Evolutionary conservation across 2,888 invertebrate genomes (phyloP).

Genomic region (Drosophila mayaguana): DNA sequence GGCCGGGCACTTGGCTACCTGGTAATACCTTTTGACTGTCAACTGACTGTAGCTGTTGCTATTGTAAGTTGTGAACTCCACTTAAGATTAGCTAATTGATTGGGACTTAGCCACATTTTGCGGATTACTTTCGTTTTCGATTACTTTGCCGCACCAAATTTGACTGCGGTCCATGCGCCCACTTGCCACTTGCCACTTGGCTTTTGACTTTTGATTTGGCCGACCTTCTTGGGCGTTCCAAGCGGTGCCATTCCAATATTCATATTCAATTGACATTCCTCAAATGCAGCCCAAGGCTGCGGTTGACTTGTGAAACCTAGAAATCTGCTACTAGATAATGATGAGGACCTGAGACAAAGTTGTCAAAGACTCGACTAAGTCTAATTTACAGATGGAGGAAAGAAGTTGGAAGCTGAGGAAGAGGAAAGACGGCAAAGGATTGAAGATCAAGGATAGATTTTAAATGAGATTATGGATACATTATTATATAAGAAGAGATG

Average conservation of each 20-base stretch:
- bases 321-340: conserved; percentile 4
- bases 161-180: conserved; percentile 3
- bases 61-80: conserved; percentile 18
- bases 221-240: conserved; percentile 43
- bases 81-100: conserved; percentile 64
- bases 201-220: conserved; percentile 13
- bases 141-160: not conserved
- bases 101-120: conserved; percentile 32
- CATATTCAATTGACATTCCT: conserved; percentile 43
- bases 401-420: not conserved
- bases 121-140: conserved; percentile 25
- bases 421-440: not conserved
- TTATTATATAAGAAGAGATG: too few relatives aligned
- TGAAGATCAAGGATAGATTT: not conserved
- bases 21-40: conserved; percentile 42
- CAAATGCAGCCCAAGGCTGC: conserved; percentile 35
- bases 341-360: not conserved
- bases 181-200: not conserved
- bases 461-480: too few relatives aligned
- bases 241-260: conserved; percentile 47
- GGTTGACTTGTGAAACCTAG: not conserved
- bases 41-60: conserved; percentile 8
- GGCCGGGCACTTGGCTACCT: conserved; percentile 4
- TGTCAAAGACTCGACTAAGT: too few relatives aligned
- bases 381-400: not conserved